Percentiles rank a stretch among this genome's conserved stretches.
Evolutionary conservation across 1,140 invertebrate species (phyloP).

Genomic region (Anastatus disparis): DNA sequence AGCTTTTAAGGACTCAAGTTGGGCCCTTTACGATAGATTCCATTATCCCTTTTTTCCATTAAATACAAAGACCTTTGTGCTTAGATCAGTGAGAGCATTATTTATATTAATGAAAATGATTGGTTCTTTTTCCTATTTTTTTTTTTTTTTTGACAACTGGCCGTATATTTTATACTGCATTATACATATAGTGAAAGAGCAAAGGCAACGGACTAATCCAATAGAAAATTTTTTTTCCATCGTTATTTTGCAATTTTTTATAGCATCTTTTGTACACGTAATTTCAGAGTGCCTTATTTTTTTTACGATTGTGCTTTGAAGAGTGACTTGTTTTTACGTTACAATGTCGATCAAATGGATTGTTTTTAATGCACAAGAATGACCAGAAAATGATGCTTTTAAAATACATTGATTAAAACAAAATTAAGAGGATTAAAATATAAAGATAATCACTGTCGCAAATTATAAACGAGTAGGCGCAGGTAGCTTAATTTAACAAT

Average conservation of each 20-base stretch:
- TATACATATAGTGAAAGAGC: too few species aligned
- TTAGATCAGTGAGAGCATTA: neutral
- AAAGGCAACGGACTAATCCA: neutral
- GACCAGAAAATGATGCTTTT: neutral
- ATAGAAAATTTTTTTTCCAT: neutral
- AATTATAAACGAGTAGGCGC: neutral
- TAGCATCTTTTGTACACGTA: too few species aligned
- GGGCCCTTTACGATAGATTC: slow-evolving; percentile 24
- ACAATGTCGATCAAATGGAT: slow-evolving; percentile 4
- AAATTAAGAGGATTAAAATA: neutral
- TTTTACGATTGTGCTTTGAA: neutral
- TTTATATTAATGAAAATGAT: too few species aligned
- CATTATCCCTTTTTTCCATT: neutral
- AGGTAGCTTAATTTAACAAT: neutral
- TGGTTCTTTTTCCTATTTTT: too few species aligned
- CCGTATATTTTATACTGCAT: too few species aligned
- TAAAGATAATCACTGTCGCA: slow-evolving; percentile 19
- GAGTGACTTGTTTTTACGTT: neutral
- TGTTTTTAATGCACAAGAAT: slow-evolving; percentile 4
- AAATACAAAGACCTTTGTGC: neutral
- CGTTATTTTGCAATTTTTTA: neutral
- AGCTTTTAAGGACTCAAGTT: slow-evolving; percentile 27
- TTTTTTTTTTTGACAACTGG: too few species aligned
- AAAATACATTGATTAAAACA: slow-evolving; percentile 22
- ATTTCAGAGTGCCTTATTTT: too few species aligned